Evolutionary conservation across 2,113 vertebrate genomes (phyloP).

Genomic region (Apodemus sylvaticus): DNA sequence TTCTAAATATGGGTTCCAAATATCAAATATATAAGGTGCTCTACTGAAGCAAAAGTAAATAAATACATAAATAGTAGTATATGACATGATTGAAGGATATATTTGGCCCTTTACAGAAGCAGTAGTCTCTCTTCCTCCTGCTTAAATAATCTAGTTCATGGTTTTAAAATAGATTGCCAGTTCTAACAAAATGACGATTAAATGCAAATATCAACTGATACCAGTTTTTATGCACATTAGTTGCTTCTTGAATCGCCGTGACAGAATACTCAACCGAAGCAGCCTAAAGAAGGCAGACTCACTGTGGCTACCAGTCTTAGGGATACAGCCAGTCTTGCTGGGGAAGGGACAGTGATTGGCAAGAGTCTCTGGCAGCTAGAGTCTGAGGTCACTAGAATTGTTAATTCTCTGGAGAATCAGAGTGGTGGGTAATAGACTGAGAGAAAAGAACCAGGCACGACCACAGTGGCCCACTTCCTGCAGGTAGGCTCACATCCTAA

Average conservation of each 20-base stretch:
- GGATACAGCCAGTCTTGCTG: not conserved
- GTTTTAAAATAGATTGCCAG: not conserved
- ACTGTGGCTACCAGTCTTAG: not conserved
- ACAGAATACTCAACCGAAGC: not conserved
- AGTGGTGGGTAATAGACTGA: not conserved
- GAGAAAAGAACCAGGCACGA: not conserved
- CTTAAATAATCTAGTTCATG: not conserved
- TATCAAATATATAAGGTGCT: not conserved
- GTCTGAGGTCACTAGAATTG: not conserved
- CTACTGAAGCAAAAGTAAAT: conserved; percentile 15
- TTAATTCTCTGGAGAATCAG: not conserved
- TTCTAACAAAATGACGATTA: conserved; percentile 11
- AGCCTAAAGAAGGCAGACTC: not conserved
- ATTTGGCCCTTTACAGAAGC: not conserved
- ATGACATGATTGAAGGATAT: not conserved
- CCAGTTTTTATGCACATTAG: not conserved
- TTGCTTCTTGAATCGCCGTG: not conserved
- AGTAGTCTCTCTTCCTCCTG: not conserved
- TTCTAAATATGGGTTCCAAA: not conserved
- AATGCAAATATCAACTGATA: conserved; percentile 16
- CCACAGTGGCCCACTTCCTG: not conserved
- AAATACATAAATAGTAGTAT: not conserved
- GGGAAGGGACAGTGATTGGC: not conserved
- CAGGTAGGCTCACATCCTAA: not conserved
- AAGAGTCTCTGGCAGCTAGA: not conserved